These are phyloP conservation scores for Borostomias antarcticus DNA, from an alignment of 2,797 vertebrate species.

Conservation along the genomic window DNA sequence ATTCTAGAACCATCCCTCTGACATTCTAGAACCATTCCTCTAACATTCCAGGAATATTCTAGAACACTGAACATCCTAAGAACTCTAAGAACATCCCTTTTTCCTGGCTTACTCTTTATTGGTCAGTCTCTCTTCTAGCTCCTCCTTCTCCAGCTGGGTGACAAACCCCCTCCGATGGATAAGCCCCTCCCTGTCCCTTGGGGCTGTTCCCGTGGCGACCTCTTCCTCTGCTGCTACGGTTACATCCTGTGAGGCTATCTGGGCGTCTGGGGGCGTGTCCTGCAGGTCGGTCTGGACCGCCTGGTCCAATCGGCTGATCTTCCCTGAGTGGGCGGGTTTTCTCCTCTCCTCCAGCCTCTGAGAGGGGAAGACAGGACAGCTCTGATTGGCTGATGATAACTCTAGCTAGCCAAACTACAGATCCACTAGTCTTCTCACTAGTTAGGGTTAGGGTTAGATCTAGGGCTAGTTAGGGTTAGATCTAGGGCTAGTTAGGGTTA, in stretches of 20 bases:
- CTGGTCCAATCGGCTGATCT: conserved; percentile 53
- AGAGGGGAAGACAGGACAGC: conserved; percentile 45
- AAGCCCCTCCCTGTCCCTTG: conserved; percentile 59
- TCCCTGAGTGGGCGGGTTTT: conserved; percentile 46
- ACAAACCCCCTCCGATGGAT: conserved; percentile 62
- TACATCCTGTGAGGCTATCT: conserved; percentile 24
- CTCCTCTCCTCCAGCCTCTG: conserved; percentile 63
- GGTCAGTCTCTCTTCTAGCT: conserved; percentile 74
- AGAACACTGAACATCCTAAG: too few species aligned
- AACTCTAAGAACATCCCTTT: too few species aligned
- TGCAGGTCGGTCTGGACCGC: conserved; percentile 39
- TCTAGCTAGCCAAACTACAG: conserved; percentile 19
- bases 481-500: too few species aligned
- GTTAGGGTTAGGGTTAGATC: too few species aligned
- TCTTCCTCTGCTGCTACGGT: conserved; percentile 53
- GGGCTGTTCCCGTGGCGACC: conserved; percentile 55
- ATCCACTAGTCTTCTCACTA: conserved; percentile 81
- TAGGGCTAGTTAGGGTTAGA: too few species aligned
- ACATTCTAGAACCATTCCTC: too few species aligned
- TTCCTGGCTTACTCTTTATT: conserved; percentile 79
- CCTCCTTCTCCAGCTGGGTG: conserved; percentile 73
- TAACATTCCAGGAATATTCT: too few species aligned
- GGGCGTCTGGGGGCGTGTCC: conserved; percentile 5
- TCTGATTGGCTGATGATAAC: neutral
- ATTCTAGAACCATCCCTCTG: too few species aligned